Base-by-base conservation (phyloP, 2,113 vertebrate genomes). In the Drymodes brunneopygia region DNA sequence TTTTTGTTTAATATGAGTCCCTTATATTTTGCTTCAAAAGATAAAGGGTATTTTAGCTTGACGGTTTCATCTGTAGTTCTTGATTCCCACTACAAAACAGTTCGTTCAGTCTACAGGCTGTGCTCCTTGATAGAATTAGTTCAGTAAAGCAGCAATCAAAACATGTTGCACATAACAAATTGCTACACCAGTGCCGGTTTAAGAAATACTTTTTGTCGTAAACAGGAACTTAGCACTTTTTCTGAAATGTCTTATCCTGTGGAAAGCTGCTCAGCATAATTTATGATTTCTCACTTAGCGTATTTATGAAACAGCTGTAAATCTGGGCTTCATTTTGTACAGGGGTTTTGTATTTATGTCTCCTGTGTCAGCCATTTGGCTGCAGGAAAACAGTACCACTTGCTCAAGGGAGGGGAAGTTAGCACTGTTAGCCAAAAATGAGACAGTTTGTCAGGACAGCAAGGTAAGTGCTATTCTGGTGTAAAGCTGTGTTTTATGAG, bases 211-310 rank as follows among this genome's bases (percentile, higher is more conserved):
- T 88, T 70, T 8, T 50, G 35, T 31, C 16, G 22, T 91, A 81
- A 97, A 93, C 42, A 90, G 80, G 67, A 95, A 92, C 67, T 81
- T 83, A 51, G 44, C 33, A 35, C 21, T 40, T 88, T 50, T 88
- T 64, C 35, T 66, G 85, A 80, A 86, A 83, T 54, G n/a, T 83
- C 60, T 90, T 58, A 71, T 54, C 47, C 67, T 81, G 60, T 51
- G 71, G 72, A 51, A 77, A 88, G 75, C 60, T 83, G 27, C 44
- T 86, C 23, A 73, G 33, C 40, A 15, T 74, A 64, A 66, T 60
- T 88, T 91, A 73, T 80, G 38, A 54, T 93, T 89, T 96, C 71
- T 90, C 67, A 61, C 53, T 42, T 54, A 66, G n/a, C 0, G 5
- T 72, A 33, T n/a, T 72, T 86, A 53, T 0, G 12, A 65, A 62